Percentiles rank a stretch among this genome's conserved stretches.
Evolutionary conservation across 2,888 invertebrate species (phyloP).

Genomic region (Acleris sparsana): DNA sequence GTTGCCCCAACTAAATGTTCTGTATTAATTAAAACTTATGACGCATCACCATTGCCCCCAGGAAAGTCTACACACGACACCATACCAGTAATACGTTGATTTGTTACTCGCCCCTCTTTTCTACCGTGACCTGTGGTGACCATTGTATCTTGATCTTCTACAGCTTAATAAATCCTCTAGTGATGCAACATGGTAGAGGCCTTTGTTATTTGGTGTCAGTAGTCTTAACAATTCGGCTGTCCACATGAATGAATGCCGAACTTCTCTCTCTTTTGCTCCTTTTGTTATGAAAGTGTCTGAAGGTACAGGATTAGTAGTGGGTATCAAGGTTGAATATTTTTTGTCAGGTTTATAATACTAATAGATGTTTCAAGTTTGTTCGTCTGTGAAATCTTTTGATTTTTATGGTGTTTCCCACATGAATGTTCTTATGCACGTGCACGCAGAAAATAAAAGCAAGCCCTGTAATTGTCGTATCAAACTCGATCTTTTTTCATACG

Average conservation of each 20-base stretch:
- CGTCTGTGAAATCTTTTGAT: constrained; percentile 28
- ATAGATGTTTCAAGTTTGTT: constrained; percentile 48
- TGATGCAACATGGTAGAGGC: constrained; percentile 39
- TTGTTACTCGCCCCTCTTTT: constrained; percentile 64
- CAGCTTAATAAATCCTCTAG: constrained; percentile 39
- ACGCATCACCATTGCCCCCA: constrained; percentile 68
- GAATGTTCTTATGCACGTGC: constrained; percentile 24
- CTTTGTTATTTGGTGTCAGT: constrained; percentile 46
- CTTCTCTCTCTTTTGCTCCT: constrained; percentile 57
- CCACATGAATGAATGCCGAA: constrained; percentile 68
- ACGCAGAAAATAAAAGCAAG: constrained; percentile 13
- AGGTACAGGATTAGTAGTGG: constrained; percentile 68
- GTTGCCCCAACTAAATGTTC: constrained; percentile 66
- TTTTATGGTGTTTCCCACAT: constrained; percentile 29
- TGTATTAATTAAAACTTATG: constrained; percentile 81
- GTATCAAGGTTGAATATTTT: constrained; percentile 54
- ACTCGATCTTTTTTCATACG: constrained; percentile 19
- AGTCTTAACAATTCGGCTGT: constrained; percentile 63
- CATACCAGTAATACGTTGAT: constrained; percentile 65
- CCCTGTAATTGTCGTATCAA: constrained; percentile 20
- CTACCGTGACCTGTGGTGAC: constrained; percentile 56
- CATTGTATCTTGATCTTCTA: constrained; percentile 54
- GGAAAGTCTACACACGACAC: constrained; percentile 53
- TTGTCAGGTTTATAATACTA: constrained; percentile 43
- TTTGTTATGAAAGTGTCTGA: constrained; percentile 65